These are phyloP conservation scores for Gambusia yucatana DNA, from an alignment of 2,797 vertebrate genomes.

Conservation along the genomic window DNA sequence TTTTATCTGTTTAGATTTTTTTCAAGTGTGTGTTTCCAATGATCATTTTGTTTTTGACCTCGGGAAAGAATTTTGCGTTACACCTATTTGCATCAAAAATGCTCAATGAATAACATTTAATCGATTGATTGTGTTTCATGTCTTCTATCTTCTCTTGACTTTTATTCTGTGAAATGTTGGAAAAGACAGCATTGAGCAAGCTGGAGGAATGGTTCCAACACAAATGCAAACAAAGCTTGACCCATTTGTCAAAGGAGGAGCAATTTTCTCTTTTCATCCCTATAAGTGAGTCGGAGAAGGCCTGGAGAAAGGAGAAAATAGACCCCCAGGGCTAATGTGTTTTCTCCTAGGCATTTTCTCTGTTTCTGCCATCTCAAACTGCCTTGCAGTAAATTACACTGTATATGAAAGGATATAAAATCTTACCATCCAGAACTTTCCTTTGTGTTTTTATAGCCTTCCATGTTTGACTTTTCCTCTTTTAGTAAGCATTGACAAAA, in stretches of 20 bases:
- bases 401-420: background rate
- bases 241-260: slow-evolving; percentile 62
- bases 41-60: background rate
- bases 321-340: slow-evolving; percentile 36
- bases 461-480: background rate
- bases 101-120: background rate
- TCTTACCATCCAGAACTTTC: slow-evolving; percentile 2
- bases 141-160: slow-evolving; percentile 19
- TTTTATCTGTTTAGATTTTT: background rate
- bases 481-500: too few relatives aligned
- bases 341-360: slow-evolving; percentile 46
- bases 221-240: slow-evolving; percentile 66
- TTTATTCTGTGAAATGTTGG: slow-evolving; percentile 24
- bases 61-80: background rate
- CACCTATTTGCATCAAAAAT: background rate
- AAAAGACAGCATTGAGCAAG: slow-evolving; percentile 13
- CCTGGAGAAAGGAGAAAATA: slow-evolving; percentile 49
- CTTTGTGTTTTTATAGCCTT: background rate
- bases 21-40: background rate
- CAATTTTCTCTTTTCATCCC: slow-evolving; percentile 40
- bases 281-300: slow-evolving; percentile 25
- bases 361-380: slow-evolving; percentile 41
- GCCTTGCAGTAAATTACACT: slow-evolving; percentile 21
- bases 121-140: background rate
- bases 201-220: slow-evolving; percentile 37